These are phyloP conservation scores for Ceramica pisi DNA, from an alignment of 2,888 invertebrate genomes.

Conservation along the genomic window DNA sequence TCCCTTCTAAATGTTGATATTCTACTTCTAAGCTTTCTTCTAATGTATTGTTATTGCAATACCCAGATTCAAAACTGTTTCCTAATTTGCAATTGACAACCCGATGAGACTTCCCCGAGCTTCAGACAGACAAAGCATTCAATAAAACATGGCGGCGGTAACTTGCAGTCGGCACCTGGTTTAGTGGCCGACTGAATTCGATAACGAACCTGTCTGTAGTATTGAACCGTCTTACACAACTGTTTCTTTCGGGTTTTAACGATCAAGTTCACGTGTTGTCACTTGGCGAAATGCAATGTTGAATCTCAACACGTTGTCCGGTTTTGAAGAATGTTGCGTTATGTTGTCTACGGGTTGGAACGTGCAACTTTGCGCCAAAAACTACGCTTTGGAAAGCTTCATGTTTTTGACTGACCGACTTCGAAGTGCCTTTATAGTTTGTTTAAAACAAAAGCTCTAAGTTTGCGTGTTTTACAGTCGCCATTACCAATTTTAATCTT, in stretches of 20 bases:
- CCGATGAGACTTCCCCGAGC: background rate
- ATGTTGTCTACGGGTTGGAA: too few relatives aligned
- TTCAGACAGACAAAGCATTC: constrained; percentile 4
- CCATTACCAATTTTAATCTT: background rate
- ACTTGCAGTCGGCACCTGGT: constrained; percentile 30
- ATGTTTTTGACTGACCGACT: too few relatives aligned
- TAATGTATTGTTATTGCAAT: constrained; percentile 2
- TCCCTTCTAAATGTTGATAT: background rate
- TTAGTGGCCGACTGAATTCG: constrained; percentile 19
- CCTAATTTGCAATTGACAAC: constrained; percentile 23
- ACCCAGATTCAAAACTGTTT: background rate
- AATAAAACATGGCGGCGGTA: constrained; percentile 19
- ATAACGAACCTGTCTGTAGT: constrained; percentile 10
- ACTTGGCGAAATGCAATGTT: too few relatives aligned
- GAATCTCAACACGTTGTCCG: background rate
- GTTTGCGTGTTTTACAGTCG: background rate
- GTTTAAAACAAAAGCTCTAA: too few relatives aligned
- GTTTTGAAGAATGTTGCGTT: background rate
- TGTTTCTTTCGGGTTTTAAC: constrained; percentile 3
- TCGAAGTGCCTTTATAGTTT: too few relatives aligned
- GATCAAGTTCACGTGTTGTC: too few relatives aligned
- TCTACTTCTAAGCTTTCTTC: background rate
- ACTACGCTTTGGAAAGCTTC: too few relatives aligned
- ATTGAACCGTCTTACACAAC: constrained; percentile 10
- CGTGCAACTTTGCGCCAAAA: too few relatives aligned